A percentile compares a stretch with the other conserved stretches of the same genome.
These are phyloP conservation scores for Orestias chungarensis DNA, from an alignment of 2,797 vertebrate genomes.

Conservation along the genomic window DNA sequence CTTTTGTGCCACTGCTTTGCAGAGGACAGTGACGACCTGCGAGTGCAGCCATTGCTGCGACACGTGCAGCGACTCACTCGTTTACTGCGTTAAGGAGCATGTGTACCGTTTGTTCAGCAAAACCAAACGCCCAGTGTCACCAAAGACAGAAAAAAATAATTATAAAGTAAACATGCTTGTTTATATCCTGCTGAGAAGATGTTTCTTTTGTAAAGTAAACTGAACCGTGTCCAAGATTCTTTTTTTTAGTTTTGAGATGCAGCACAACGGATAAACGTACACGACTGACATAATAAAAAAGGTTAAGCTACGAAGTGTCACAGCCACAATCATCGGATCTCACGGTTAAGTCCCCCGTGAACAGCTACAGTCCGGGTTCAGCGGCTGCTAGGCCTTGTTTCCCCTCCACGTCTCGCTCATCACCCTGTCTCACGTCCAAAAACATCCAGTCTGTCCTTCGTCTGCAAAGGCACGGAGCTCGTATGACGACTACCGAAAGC, in stretches of 20 bases:
- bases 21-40: slow-evolving; percentile 34
- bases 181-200: slow-evolving; percentile 45
- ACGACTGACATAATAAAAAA: slow-evolving; percentile 13
- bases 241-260: slow-evolving; percentile 44
- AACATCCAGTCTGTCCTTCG: slow-evolving; percentile 39
- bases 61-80: slow-evolving; percentile 34
- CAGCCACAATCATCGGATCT: slow-evolving; percentile 48
- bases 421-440: slow-evolving; percentile 23
- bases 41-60: slow-evolving; percentile 1
- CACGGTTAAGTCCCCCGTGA: slow-evolving; percentile 19
- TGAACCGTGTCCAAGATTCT: slow-evolving; percentile 42
- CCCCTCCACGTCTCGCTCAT: slow-evolving; percentile 1
- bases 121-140: slow-evolving; percentile 11
- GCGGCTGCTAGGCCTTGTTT: slow-evolving; percentile 5
- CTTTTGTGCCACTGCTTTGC: slow-evolving; percentile 28
- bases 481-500: slow-evolving; percentile 27
- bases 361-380: slow-evolving; percentile 31
- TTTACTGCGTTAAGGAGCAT: slow-evolving; percentile 14
- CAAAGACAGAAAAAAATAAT: slow-evolving; percentile 4
- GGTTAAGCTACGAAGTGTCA: slow-evolving; percentile 39
- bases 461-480: slow-evolving; percentile 60
- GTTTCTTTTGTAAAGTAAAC: slow-evolving; percentile 39
- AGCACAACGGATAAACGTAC: slow-evolving; percentile 36
- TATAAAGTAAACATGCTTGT: slow-evolving; percentile 36
- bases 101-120: slow-evolving; percentile 24